Base-by-base conservation (phyloP, 23 tunicate genomes). In the Oikopleura dioica region DNA sequence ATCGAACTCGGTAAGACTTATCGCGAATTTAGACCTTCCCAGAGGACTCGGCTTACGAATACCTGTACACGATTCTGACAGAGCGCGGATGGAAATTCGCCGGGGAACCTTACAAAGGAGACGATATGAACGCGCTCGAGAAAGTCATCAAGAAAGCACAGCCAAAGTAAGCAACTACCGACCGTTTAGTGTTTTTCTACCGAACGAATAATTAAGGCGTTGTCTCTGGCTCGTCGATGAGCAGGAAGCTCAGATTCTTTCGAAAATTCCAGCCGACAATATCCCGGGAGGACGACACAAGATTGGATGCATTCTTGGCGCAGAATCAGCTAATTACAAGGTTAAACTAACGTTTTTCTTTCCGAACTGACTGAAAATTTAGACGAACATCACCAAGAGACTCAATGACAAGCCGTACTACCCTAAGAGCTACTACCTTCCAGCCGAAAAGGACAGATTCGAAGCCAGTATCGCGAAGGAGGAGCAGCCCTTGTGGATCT, bases 201-300 rank as follows among this genome's bases (percentile, higher is more conserved):
- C n/a, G n/a, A n/a, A n/a, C n/a, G n/a, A n/a, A n/a, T n/a, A n/a
- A n/a, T n/a, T n/a, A n/a, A 63, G 72, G 33, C 72, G 72, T 23
- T 63, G 72, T 63, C 33, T 63, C 5, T 63, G 72, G 72, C 72
- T 63, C 33, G 72, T 63, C 26, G 72, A 63, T 31, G 72, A 63
- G 33, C 30, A 21, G 72, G 72, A 63, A 63, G 72, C 72, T 63
- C 72, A 63, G 4, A 21, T 21, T 63, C 33, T 63, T 44, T 63
- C 72, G 33, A 28, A 23, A 2, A 12, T 63, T 23, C 29, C 29
- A 28, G 72, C 16, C 2, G 30, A 24, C 33, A 28, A 63, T 31
- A 31, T 63, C 5, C 72, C 72, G 4, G 72, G 72, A 63, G 2
- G 33, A 12, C 72, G 72, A 2, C 72, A 63, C 26, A 63, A 63